A percentile compares a stretch with the other conserved stretches of the same genome.
Evolutionary conservation across 1,140 invertebrate species (phyloP).

Genomic region (Oscheius sp.): DNA sequence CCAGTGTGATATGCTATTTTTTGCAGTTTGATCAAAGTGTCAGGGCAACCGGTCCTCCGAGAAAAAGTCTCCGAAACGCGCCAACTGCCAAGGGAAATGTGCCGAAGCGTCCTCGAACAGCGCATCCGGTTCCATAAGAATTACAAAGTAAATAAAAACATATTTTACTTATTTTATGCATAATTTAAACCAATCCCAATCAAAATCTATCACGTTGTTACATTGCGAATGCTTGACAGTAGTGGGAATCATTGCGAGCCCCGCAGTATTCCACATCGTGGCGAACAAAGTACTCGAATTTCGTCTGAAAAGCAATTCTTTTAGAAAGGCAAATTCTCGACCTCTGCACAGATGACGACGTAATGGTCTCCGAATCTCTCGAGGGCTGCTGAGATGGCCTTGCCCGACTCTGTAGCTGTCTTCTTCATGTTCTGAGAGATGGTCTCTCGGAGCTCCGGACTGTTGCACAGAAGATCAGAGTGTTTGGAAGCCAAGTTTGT

Average conservation of each 20-base stretch:
- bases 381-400: neutral
- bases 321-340: neutral
- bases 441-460: neutral
- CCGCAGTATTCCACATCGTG: neutral
- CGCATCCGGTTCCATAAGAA: too few species aligned
- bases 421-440: neutral
- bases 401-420: neutral
- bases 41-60: too few species aligned
- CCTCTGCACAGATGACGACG: conserved; percentile 5
- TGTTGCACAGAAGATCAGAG: neutral
- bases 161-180: too few species aligned
- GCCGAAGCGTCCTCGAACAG: too few species aligned
- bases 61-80: too few species aligned
- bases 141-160: too few species aligned
- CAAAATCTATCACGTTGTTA: neutral
- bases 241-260: neutral
- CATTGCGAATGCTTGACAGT: conserved; percentile 4
- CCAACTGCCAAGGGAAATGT: too few species aligned
- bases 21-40: too few species aligned
- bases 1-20: too few species aligned
- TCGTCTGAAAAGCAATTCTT: neutral
- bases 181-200: too few species aligned
- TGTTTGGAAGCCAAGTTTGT: neutral
- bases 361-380: neutral
- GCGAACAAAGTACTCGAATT: neutral